Conservation (phyloP, 2,888 invertebrate genomes). For the Axea sp. region DNA sequence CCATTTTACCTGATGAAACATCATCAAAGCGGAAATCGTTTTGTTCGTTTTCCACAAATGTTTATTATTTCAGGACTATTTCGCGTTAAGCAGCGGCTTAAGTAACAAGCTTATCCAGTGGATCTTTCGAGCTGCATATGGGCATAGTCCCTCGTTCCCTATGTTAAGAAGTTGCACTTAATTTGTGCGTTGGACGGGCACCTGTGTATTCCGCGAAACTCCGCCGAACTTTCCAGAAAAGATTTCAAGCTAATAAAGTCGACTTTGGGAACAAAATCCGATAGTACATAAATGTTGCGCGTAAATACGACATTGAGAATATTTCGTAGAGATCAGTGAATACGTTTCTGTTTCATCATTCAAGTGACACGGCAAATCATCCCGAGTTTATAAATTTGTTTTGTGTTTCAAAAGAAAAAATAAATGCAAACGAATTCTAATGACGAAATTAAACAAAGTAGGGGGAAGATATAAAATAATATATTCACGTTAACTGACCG, state of each 20-base stretch:
- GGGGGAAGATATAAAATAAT: no score
- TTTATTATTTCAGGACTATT: conserved; percentile 5
- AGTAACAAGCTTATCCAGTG: conserved; percentile 37
- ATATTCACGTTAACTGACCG: no score
- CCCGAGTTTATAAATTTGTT: no score
- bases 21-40: conserved; percentile 15
- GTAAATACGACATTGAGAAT: conserved; percentile 17
- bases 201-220: conserved; percentile 52
- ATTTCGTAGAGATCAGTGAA: not conserved
- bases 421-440: no score
- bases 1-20: conserved; percentile 12
- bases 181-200: conserved; percentile 50
- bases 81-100: not conserved
- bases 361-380: no score
- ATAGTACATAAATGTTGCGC: not conserved
- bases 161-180: conserved; percentile 58
- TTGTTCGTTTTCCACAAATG: no score
- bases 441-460: no score
- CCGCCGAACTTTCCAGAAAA: conserved; percentile 39
- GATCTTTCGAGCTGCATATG: conserved; percentile 45
- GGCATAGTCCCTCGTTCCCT: conserved; percentile 25
- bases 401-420: no score
- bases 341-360: conserved; percentile 8
- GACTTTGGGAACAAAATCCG: conserved; percentile 17
- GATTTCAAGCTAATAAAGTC: conserved; percentile 55